Evolutionary conservation across 2,113 vertebrate species (phyloP).

Genomic region (Sinocyclocheilus anshuiensis): DNA sequence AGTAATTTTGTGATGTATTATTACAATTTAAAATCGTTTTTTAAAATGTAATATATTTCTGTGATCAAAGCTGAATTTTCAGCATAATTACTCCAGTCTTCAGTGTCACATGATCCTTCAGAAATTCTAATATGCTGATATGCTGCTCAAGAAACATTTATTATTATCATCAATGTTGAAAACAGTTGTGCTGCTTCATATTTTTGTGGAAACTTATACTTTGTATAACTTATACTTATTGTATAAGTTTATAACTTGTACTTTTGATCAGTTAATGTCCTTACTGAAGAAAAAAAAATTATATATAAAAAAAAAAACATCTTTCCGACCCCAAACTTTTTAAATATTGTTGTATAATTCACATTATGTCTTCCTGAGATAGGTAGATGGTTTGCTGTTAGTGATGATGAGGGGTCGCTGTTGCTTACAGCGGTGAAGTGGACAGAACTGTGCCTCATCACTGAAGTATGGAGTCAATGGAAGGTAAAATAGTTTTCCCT

Average conservation of each 20-base stretch:
- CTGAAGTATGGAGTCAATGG: constrained; percentile 58
- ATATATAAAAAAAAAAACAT: not conserved
- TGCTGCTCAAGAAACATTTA: not conserved
- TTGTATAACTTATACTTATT: too few species aligned
- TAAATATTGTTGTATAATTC: not conserved
- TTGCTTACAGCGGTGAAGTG: not conserved
- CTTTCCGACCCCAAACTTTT: not conserved
- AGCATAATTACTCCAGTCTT: not conserved
- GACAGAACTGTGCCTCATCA: not conserved
- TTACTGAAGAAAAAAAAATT: not conserved
- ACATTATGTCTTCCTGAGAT: not conserved
- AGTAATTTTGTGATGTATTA: too few species aligned
- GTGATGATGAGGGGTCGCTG: not conserved
- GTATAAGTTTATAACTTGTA: too few species aligned
- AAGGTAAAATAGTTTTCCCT: constrained; percentile 58
- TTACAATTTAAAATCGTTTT: too few species aligned
- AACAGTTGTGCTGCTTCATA: not conserved
- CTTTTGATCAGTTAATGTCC: not conserved
- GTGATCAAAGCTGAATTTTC: not conserved
- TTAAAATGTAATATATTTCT: too few species aligned
- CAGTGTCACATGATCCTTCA: not conserved
- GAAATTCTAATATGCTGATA: not conserved
- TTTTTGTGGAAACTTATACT: not conserved
- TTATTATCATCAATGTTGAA: not conserved
- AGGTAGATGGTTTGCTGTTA: not conserved